Percentiles rank a stretch among this genome's conserved stretches.
These are phyloP conservation scores for Hassar affinis DNA, from an alignment of 2,113 vertebrate species.

Conservation along the genomic window DNA sequence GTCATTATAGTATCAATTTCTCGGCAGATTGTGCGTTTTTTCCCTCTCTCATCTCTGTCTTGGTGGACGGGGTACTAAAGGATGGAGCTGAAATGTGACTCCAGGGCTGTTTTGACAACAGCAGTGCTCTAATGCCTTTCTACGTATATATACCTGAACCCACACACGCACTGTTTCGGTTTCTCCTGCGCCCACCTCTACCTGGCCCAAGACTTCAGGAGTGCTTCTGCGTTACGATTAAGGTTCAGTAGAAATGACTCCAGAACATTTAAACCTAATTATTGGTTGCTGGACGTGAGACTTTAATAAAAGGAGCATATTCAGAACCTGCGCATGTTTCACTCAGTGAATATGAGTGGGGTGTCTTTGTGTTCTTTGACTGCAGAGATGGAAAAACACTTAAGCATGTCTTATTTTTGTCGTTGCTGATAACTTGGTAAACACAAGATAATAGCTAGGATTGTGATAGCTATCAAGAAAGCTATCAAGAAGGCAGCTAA, in stretches of 20 bases:
- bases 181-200: background rate
- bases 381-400: slow-evolving; percentile 15
- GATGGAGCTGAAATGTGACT: slow-evolving; percentile 60
- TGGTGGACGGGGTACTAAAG: slow-evolving; percentile 24
- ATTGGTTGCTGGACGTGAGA: background rate
- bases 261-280: background rate
- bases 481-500: background rate
- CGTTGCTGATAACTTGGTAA: slow-evolving; percentile 14
- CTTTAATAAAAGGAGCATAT: background rate
- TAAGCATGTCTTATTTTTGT: slow-evolving; percentile 23
- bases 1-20: slow-evolving; percentile 63
- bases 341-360: background rate
- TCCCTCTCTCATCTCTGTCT: background rate
- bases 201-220: background rate
- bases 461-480: background rate
- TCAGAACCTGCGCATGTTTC: background rate
- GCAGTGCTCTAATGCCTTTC: slow-evolving; percentile 57
- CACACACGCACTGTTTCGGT: background rate
- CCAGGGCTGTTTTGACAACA: slow-evolving; percentile 71
- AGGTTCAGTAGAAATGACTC: background rate
- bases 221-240: background rate
- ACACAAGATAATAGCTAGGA: background rate
- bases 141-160: too few relatives aligned
- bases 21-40: background rate
- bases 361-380: background rate